Base-by-base conservation (phyloP, 2,113 vertebrate species). In the Thermophis baileyi region DNA sequence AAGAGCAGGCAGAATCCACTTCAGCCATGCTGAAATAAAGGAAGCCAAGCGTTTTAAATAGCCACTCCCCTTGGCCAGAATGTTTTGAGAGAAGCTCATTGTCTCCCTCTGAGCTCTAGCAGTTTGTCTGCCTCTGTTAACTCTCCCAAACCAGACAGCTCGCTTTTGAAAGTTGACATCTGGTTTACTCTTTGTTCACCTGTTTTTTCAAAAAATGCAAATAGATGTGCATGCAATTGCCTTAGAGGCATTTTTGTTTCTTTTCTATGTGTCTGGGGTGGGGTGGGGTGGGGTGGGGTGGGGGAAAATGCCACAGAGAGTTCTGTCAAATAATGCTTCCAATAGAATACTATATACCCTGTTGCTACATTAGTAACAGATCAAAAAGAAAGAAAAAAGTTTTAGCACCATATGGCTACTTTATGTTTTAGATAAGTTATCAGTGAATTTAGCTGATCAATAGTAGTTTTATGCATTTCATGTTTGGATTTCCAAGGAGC, bases 361-460 rank as follows among this genome's bases (percentile, higher is more conserved):
- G 98, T 99, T 99, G 99, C 99, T 98, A 98, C 96, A 97, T 97
- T 98, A 98, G 98, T 98, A 99, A 99, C 98, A 99, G 98, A 98
- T 98, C 0, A 69, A 69, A 69, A 96, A 98, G 11, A 96, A 97
- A 96, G 98, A 11, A 96, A 97, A 98, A 98, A 97, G 98, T 98
- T 98, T 98, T 98, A 97, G 97, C 98, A 98, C 98, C 99, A 99
- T 99, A 99, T 99, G 99, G 98, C 98, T 98, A 95, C 97, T 99
- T 98, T 99, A 98, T 98, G 98, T 98, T 98, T 98, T 98, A 98
- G 98, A 98, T 98, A 98, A 98, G 98, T 98, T 97, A 98, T 98
- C 98, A 97, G 97, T 96, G 98, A 97, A 98, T 98, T 98, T 98
- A 97, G 97, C 97, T 98, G 98, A 98, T 98, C 98, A 98, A 97